These are phyloP conservation scores for Chrysomallon squamiferum DNA, from an alignment of 1,140 invertebrate species.

Conservation along the genomic window DNA sequence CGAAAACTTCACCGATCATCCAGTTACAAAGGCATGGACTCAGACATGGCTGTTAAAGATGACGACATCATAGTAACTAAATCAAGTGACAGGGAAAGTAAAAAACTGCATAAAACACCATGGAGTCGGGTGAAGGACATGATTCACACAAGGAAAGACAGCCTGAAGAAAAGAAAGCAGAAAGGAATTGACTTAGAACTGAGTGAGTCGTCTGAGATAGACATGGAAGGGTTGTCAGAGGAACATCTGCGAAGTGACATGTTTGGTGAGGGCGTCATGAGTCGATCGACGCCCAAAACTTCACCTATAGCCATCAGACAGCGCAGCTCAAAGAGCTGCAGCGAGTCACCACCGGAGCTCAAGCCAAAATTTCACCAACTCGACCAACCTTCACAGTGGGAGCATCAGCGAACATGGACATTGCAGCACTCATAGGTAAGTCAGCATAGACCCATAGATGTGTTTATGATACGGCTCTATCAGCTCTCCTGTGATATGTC, in stretches of 20 bases:
- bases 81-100: constrained; percentile 18
- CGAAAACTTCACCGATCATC: constrained; percentile 39
- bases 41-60: constrained; percentile 17
- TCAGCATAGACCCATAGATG: too few species aligned
- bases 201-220: constrained; percentile 44
- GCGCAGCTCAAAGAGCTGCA: constrained; percentile 66
- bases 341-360: constrained; percentile 69
- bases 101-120: constrained; percentile 66
- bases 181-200: constrained; percentile 4
- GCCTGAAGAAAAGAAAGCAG: constrained; percentile 64
- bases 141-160: constrained; percentile 74
- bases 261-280: constrained; percentile 44
- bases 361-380: neutral
- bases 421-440: constrained; percentile 54
- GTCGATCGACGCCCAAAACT: constrained; percentile 51
- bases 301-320: constrained; percentile 46
- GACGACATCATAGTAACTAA: constrained; percentile 14
- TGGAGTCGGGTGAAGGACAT: constrained; percentile 78
- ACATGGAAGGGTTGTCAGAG: constrained; percentile 41
- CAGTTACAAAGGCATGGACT: constrained; percentile 45
- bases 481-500: too few species aligned
- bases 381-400: neutral
- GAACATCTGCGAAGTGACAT: constrained; percentile 23
- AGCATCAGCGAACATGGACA: constrained; percentile 31
- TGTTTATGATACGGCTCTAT: too few species aligned